Evolutionary conservation across 2,888 invertebrate species (phyloP), one percentile per base, ranked within the genome.

Genomic region (Spialia ferax): DNA sequence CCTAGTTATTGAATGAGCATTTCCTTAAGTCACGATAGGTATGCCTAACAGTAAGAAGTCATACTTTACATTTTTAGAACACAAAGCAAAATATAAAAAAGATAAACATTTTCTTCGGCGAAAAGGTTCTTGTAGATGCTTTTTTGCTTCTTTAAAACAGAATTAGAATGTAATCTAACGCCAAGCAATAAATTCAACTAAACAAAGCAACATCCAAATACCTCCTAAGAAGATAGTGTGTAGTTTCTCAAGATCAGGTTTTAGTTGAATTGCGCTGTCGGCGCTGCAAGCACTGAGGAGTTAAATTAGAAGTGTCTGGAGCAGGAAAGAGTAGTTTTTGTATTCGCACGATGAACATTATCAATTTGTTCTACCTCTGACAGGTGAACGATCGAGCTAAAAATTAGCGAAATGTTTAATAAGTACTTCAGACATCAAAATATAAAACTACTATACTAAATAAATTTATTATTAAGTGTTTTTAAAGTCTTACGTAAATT

Each of bases 301-400:
- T 74, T 75, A 73, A 75, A 74, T 75, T 75, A 71, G 72, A 68
- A 68, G 63, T 70, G 73, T 71, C 71, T 70, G 68, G 67, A 60
- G 69, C 73, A 73, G 70, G 69, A 65, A 68, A 71, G 73, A 70
- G 71, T 67, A 71, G 75, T 76, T 76, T 75, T 72, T 71, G 71
- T 70, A 32, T 38, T 61, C 48, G 45, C 22, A 15, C 35, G 38
- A 54, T 32, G 45, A 50, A 56, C 62, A 26, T 15, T 61, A 61
- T 48, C 32, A 35, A 56, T 2, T 60, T 69, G 69, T 68, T 55
- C n/a, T 61, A 66, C 48, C 48, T 48, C 48, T 22, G 22, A 48
- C 5, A 20, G 48, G 13, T 11, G 20, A 11, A 48, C 20, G 48
- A 45, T n/a, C 7, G 45, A 45, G 18, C 42, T 45, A 45, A 18